Evolutionary conservation across 2,888 invertebrate species (phyloP).

Genomic region (Notodonta dromedarius): DNA sequence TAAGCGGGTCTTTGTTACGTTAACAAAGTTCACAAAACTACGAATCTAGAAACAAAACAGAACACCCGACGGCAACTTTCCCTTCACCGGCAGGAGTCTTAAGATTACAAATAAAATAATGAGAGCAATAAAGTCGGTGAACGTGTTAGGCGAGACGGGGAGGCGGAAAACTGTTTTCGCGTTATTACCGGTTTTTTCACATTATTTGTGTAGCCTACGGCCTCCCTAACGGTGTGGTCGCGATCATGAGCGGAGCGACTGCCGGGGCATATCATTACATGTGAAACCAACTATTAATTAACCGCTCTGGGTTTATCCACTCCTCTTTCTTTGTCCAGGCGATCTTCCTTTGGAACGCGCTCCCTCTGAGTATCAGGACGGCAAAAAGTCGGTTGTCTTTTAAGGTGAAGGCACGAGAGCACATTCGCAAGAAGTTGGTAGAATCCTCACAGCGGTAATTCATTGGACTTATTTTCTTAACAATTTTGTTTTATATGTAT

Average conservation of each 20-base stretch:
- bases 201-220: constrained; percentile 35
- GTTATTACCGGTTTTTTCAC: constrained; percentile 65
- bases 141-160: constrained; percentile 58
- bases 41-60: background rate
- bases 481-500: too few species aligned
- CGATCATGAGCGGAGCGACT: background rate
- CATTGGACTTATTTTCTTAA: too few species aligned
- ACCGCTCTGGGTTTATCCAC: too few species aligned
- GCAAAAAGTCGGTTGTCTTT: too few species aligned
- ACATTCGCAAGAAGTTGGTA: too few species aligned
- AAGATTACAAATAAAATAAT: constrained; percentile 31
- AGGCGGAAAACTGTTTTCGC: constrained; percentile 57
- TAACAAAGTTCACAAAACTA: background rate
- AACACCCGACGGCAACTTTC: background rate
- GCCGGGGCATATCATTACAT: background rate
- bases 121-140: constrained; percentile 49
- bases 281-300: too few species aligned
- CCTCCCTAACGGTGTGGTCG: constrained; percentile 35
- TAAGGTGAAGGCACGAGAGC: too few species aligned
- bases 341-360: too few species aligned
- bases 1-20: too few species aligned
- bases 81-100: constrained; percentile 7
- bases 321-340: too few species aligned
- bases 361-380: too few species aligned
- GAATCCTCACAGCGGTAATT: too few species aligned